These are phyloP conservation scores for Gouania willdenowi DNA, from an alignment of 2,797 vertebrate genomes.

Conservation along the genomic window DNA sequence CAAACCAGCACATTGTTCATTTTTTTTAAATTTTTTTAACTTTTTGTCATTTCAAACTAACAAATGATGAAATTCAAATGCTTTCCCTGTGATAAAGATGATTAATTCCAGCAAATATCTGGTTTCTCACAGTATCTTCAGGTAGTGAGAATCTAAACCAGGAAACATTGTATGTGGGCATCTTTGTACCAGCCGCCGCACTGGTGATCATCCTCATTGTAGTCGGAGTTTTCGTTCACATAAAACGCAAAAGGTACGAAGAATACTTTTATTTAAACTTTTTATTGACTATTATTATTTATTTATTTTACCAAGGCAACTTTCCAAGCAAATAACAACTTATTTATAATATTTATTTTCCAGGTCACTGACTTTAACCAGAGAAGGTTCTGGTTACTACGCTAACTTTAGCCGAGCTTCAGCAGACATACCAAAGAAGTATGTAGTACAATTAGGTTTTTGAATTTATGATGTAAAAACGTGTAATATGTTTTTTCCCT, in stretches of 20 bases:
- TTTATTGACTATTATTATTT: neutral
- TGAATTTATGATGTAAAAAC: too few species aligned
- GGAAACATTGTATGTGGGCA: rapidly evolving
- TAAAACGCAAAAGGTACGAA: constrained; percentile 28
- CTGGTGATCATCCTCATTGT: constrained; percentile 14
- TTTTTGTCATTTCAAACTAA: too few species aligned
- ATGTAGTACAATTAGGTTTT: constrained; percentile 1
- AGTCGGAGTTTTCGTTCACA: constrained; percentile 2
- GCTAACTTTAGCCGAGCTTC: constrained; percentile 32
- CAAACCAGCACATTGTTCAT: neutral
- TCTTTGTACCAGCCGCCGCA: constrained; percentile 5
- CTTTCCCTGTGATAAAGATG: too few species aligned
- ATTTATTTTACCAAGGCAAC: too few species aligned
- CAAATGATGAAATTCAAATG: neutral
- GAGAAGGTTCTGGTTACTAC: constrained; percentile 44
- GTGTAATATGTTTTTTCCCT: too few species aligned
- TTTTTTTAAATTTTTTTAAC: too few species aligned
- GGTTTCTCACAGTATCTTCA: neutral
- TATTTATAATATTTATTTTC: neutral
- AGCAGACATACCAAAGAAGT: constrained; percentile 33
- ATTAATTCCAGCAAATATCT: too few species aligned
- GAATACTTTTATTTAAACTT: neutral
- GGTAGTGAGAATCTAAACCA: rapidly evolving
- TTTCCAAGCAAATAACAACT: too few species aligned
- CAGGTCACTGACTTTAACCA: constrained; percentile 16